A percentile compares a stretch with the other conserved stretches of the same genome.
phyloP scores from a whole-genome alignment of 2,888 invertebrate species.

The Cyaniris semiargus region DNA sequence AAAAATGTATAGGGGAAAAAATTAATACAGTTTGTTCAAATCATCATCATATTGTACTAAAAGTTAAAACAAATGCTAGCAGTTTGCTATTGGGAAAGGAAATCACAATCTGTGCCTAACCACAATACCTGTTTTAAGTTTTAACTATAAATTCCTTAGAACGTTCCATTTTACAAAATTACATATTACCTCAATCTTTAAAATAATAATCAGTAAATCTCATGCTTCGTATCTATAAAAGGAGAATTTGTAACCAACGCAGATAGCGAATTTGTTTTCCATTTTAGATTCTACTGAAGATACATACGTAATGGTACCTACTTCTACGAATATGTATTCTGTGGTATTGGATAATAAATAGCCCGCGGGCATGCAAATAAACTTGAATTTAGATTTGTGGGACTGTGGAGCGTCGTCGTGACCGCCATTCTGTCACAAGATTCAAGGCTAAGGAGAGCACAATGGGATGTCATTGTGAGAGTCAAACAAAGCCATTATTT shows the following conservation, averaged over 20 bases:
- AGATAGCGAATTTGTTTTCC: neutral
- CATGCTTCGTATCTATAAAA: neutral
- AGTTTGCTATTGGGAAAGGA: neutral
- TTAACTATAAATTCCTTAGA: neutral
- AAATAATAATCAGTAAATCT: neutral
- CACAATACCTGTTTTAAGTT: neutral
- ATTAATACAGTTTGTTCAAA: neutral
- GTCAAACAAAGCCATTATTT: conserved; percentile 25
- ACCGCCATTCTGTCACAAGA: conserved; percentile 29
- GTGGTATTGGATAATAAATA: neutral
- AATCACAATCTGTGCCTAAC: neutral
- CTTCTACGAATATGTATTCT: too few species aligned
- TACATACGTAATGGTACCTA: too few species aligned
- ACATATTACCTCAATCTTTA: neutral
- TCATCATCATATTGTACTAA: too few species aligned
- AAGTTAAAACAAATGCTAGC: neutral
- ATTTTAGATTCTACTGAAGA: neutral
- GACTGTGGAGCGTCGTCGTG: conserved; percentile 18
- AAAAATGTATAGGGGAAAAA: too few species aligned
- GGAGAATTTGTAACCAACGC: neutral
- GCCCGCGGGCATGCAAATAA: conserved; percentile 15
- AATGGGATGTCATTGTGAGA: conserved; percentile 23
- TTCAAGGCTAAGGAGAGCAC: conserved; percentile 28
- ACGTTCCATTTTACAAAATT: neutral
- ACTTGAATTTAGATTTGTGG: conserved; percentile 13